Base-by-base conservation (phyloP, 2,888 invertebrate genomes). In the Patella depressa region DNA sequence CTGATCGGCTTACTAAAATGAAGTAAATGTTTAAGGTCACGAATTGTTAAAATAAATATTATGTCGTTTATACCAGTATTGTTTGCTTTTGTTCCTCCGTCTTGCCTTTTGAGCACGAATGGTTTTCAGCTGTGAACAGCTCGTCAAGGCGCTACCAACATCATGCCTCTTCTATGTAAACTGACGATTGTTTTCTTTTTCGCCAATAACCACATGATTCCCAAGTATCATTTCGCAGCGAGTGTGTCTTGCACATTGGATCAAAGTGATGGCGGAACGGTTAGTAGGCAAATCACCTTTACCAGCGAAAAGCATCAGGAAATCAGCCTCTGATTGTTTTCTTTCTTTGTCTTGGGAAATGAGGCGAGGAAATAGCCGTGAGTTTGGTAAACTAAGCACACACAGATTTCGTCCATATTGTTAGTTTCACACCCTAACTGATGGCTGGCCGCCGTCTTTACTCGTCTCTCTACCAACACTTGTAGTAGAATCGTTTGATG, bases 1-100 rank as follows among this genome's bases (percentile, higher is more conserved):
- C 77, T 75, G 72, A 69, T 73, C 78, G 73, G 74, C 77, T 76
- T 72, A 76, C 76, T 73, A 73, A 74, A 74, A 76, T 29, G 71
- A 75, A 77, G 73, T 78, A 76, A 78, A 77, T 83, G 82, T 83
- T 81, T 83, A 83, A 83, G 82, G 82, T 83, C 81, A 83, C 76
- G 75, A 79, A 79, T 81, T 80, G 82, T 81, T 81, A 79, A 79
- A 83, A 81, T 80, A 83, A 83, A 83, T 81, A 81, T 81, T 80
- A 83, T 83, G 82, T 78, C 81, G 80, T 77, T 80, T 80, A 79
- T 77, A 65, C 71, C 75, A 15, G 14, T 73, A 74, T 11, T 79
- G 79, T 82, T 82, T 82, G 80, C 80, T 82, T 79, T 76, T 75
- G 73, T 80, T 76, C 71, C 59, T 69, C 65, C 71, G 74, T 75